These are phyloP conservation scores for Phrixothrix hirtus DNA, from an alignment of 2,888 invertebrate genomes.

Conservation along the genomic window DNA sequence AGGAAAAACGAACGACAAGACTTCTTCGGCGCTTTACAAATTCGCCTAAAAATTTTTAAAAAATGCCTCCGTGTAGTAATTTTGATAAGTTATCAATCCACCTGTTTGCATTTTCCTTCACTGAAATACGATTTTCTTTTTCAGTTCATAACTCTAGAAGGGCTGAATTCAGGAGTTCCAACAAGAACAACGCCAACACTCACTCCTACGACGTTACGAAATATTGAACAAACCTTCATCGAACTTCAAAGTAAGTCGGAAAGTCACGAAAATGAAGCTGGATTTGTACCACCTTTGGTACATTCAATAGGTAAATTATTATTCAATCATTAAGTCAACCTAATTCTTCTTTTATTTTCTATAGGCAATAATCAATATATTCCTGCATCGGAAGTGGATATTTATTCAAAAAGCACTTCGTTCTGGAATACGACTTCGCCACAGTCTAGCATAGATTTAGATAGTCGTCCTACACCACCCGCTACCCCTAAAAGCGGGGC, in stretches of 20 bases:
- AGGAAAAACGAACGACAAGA: too few relatives aligned
- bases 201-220: constrained; percentile 90
- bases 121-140: constrained; percentile 49
- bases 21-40: too few relatives aligned
- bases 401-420: constrained; percentile 39
- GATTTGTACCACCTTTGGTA: constrained; percentile 85
- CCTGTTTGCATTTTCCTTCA: not conserved
- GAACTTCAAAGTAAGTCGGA: constrained; percentile 79
- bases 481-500: constrained; percentile 40
- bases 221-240: constrained; percentile 89
- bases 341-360: constrained; percentile 27
- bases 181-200: constrained; percentile 92
- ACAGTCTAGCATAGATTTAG: constrained; percentile 48
- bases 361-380: constrained; percentile 56
- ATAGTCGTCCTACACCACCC: constrained; percentile 49
- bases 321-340: not conserved
- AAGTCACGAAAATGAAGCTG: constrained; percentile 81
- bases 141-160: constrained; percentile 83
- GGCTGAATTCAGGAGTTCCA: constrained; percentile 86
- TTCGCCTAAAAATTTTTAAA: too few relatives aligned
- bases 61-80: too few relatives aligned
- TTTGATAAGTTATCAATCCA: constrained; percentile 4
- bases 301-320: constrained; percentile 53
- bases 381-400: constrained; percentile 52
- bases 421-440: constrained; percentile 52